Base-by-base conservation (phyloP, 1,140 invertebrate species). In the Olivierus martensii region DNA sequence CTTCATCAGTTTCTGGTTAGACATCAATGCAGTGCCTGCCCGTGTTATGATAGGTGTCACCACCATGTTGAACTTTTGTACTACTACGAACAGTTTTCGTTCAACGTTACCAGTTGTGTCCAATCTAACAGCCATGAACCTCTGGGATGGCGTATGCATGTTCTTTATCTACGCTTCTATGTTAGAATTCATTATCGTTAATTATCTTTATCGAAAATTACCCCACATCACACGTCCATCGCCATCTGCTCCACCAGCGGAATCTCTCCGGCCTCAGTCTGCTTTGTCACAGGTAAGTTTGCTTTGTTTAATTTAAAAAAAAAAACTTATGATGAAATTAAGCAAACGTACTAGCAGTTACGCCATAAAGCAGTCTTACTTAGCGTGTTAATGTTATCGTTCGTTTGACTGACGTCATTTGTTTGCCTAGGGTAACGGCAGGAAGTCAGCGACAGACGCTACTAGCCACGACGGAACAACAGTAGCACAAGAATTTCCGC, bases 101-200 rank as follows among this genome's bases (percentile, higher is more conserved):
- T 66, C 66, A 19, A 91, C 87, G 38, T 74, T 92, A 65, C 88
- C 88, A 3, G 87, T 92, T 46, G 87, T 92, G 42, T 90, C 87
- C 12, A 90, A 92, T 69, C 68, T 93, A 61, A 90, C 85, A 48
- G 87, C 88, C 12, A 93, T 93, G 87, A 93, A 93, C 71, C 84
- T 92, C n/a, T 92, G 87, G 88, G 87, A 92, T 66, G 87, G 87
- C 51, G 87, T 92, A n/a, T 91, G 87, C 65, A 93, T 93, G 88
- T 91, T 87, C 70, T 93, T 91, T 77, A 91, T 91, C 66, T 93
- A 92, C 70, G 87, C 87, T 49, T 89, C 86, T 22, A 74, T 92
- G 34, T 76, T 93, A 56, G 88, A 92, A 69, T 93, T 92, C 68
- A 87, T 93, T 17, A 87, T 85, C 67, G 87, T 93, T 60, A 93